phyloP scores from a whole-genome alignment of 1,140 invertebrate genomes.

The Araneus ventricosus region DNA sequence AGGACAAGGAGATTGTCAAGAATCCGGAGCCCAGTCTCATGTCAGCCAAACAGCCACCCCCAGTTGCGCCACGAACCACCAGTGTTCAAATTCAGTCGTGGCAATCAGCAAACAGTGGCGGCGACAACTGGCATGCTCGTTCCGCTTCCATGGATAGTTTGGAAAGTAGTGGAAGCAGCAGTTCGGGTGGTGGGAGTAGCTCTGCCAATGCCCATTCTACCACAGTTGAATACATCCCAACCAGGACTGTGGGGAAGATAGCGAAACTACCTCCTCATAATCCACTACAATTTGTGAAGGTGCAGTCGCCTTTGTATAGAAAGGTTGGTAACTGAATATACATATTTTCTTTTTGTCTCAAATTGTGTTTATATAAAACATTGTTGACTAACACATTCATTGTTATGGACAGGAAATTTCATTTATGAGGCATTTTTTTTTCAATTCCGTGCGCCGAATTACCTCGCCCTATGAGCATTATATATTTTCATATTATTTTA shows the following conservation, averaged over 20 bases:
- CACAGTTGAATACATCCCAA: slow-evolving; percentile 66
- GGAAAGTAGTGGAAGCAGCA: slow-evolving; percentile 65
- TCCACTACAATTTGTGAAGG: slow-evolving; percentile 77
- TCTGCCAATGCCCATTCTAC: background rate
- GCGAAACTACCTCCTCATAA: slow-evolving; percentile 70
- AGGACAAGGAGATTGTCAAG: slow-evolving; percentile 4
- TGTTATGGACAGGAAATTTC: too few relatives aligned
- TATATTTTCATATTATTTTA: too few relatives aligned
- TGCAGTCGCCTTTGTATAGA: slow-evolving; percentile 76
- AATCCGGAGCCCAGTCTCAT: background rate
- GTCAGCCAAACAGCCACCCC: slow-evolving; percentile 48
- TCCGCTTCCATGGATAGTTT: slow-evolving; percentile 68
- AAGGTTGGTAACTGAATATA: slow-evolving; percentile 71
- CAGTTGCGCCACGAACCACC: slow-evolving; percentile 1
- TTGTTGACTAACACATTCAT: too few relatives aligned
- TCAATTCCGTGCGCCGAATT: too few relatives aligned
- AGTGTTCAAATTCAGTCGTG: slow-evolving; percentile 44
- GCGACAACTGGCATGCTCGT: slow-evolving; percentile 44
- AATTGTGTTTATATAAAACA: too few relatives aligned
- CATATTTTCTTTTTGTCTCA: too few relatives aligned
- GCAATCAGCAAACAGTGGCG: slow-evolving; percentile 3
- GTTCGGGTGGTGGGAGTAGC: slow-evolving; percentile 37
- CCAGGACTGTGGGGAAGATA: slow-evolving; percentile 51
- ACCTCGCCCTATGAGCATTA: too few relatives aligned
- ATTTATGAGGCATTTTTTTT: too few relatives aligned